Conservation (phyloP, 2,113 vertebrate genomes). For the Nibea albiflora region DNA sequence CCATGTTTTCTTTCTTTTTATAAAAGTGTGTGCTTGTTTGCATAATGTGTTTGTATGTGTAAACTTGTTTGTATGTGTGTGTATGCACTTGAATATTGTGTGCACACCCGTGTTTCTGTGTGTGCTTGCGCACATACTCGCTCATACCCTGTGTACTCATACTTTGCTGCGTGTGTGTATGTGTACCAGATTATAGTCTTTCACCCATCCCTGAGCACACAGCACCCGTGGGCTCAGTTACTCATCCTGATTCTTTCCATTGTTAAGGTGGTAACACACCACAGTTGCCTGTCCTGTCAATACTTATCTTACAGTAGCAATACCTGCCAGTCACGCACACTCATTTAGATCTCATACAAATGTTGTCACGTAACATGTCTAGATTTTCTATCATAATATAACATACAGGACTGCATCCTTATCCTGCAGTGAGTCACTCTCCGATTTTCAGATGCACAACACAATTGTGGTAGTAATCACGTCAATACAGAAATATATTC, state of each 20-base stretch:
- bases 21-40: neutral
- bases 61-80: neutral
- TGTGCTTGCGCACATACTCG: neutral
- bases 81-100: neutral
- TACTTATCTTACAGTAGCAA: slow-evolving; percentile 13
- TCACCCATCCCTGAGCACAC: slow-evolving; percentile 65
- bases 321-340: neutral
- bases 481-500: slow-evolving; percentile 13
- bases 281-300: slow-evolving; percentile 21
- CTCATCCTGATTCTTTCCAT: slow-evolving; percentile 46
- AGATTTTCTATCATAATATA: slow-evolving; percentile 5
- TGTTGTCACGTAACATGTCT: neutral
- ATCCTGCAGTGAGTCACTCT: neutral
- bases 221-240: slow-evolving; percentile 58
- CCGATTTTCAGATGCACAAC: neutral
- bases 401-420: neutral
- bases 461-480: neutral
- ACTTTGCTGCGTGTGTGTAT: slow-evolving; percentile 2
- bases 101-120: neutral
- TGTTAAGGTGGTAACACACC: slow-evolving; percentile 47
- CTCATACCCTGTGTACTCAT: too few species aligned
- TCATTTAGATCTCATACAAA: slow-evolving; percentile 3
- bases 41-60: too few species aligned
- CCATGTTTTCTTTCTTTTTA: too few species aligned
- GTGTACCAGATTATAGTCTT: slow-evolving; percentile 54